phyloP scores from a whole-genome alignment of 2,797 vertebrate genomes.

The Sebastes elongatus region DNA sequence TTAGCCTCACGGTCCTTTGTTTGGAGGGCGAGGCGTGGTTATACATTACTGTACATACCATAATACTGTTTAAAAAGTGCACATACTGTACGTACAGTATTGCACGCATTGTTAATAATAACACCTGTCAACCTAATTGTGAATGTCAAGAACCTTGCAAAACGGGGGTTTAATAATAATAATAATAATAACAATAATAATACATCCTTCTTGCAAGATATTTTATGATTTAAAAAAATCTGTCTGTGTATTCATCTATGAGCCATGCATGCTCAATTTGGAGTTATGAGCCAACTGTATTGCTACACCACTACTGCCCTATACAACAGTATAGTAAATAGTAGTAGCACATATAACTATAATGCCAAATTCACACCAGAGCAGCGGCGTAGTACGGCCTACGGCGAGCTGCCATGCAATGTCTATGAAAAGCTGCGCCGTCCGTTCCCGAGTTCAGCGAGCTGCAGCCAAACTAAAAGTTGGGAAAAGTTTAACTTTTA shows the following conservation, averaged over 20 bases:
- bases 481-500: no score
- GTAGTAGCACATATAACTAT: background rate
- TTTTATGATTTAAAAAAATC: background rate
- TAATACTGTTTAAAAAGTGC: background rate
- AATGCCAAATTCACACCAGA: no score
- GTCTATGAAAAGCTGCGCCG: no score
- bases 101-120: background rate
- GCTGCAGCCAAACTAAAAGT: no score
- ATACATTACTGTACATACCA: background rate
- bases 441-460: no score
- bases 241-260: background rate
- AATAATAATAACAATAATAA: background rate
- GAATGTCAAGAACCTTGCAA: background rate
- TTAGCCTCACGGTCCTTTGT: conserved; percentile 35
- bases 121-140: background rate
- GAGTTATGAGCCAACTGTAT: background rate
- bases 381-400: no score
- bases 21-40: background rate
- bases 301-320: background rate
- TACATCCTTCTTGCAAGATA: background rate
- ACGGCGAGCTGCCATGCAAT: no score
- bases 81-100: background rate
- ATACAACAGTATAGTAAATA: background rate
- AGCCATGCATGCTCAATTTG: background rate
- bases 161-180: background rate